These are phyloP conservation scores for Pollimyrus isidori DNA, from an alignment of 2,113 vertebrate genomes.

Conservation along the genomic window DNA sequence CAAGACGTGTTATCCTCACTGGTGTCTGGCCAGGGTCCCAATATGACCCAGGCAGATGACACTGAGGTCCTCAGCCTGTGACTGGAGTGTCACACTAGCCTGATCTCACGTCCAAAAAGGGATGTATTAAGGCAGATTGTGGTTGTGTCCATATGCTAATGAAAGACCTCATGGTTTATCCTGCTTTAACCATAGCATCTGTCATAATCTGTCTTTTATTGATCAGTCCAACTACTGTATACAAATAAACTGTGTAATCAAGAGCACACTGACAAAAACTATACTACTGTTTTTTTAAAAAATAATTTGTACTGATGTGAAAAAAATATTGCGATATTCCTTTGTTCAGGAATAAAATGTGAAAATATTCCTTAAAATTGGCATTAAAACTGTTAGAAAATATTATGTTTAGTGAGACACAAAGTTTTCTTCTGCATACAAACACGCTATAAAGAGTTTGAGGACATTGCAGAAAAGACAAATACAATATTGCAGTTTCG, in stretches of 20 bases:
- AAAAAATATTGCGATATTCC: no score
- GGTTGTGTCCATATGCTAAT: not conserved
- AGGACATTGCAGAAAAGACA: not conserved
- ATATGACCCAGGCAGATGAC: not conserved
- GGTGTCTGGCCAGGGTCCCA: slow-evolving; percentile 23
- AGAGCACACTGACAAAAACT: not conserved
- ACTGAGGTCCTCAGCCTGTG: not conserved
- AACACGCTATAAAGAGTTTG: not conserved
- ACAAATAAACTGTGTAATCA: not conserved
- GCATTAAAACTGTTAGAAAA: not conserved
- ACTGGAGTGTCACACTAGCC: not conserved
- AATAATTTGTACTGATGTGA: not conserved
- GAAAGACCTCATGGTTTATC: not conserved
- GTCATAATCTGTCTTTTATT: not conserved
- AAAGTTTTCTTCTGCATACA: not conserved
- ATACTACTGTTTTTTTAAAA: not conserved
- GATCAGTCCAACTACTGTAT: not conserved
- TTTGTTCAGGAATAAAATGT: not conserved
- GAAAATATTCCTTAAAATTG: not conserved
- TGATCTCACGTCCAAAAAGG: not conserved
- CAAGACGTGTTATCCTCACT: slow-evolving; percentile 20
- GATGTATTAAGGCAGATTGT: not conserved
- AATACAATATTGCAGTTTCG: not conserved
- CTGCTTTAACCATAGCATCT: not conserved
- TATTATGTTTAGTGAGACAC: not conserved